These are phyloP conservation scores for Orchesella flavescens DNA, from an alignment of 2,888 invertebrate species.

Conservation along the genomic window DNA sequence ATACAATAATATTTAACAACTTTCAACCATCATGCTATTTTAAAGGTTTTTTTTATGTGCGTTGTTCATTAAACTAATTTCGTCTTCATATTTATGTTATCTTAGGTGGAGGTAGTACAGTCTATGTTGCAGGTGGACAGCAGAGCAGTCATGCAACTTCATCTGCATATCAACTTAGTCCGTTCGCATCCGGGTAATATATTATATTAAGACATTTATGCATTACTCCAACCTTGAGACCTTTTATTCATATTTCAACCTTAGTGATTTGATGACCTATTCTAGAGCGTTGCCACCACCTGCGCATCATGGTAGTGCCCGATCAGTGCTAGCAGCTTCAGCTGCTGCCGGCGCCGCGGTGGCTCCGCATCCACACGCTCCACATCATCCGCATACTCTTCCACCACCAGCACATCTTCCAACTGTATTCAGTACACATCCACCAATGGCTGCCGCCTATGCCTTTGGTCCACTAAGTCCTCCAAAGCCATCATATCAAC, in stretches of 20 bases:
- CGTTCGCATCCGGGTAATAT: conserved; percentile 74
- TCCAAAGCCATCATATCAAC: conserved; percentile 80
- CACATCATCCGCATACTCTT: conserved; percentile 85
- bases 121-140: conserved; percentile 70
- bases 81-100: neutral
- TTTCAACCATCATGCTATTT: neutral
- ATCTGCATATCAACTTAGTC: conserved; percentile 75
- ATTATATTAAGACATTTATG: neutral
- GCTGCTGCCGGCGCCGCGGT: conserved; percentile 73
- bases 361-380: conserved; percentile 82
- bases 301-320: conserved; percentile 86
- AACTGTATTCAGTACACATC: conserved; percentile 80
- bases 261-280: no score
- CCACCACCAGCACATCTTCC: conserved; percentile 73
- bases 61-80: no score
- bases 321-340: conserved; percentile 78
- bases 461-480: conserved; percentile 83
- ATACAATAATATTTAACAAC: neutral
- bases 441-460: conserved; percentile 78
- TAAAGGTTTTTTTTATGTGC: no score
- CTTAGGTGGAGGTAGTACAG: conserved; percentile 69
- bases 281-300: conserved; percentile 83
- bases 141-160: conserved; percentile 63
- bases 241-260: no score
- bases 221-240: neutral